Conservation (phyloP, 2,888 invertebrate genomes). For the Apomyelois bistriatella region DNA sequence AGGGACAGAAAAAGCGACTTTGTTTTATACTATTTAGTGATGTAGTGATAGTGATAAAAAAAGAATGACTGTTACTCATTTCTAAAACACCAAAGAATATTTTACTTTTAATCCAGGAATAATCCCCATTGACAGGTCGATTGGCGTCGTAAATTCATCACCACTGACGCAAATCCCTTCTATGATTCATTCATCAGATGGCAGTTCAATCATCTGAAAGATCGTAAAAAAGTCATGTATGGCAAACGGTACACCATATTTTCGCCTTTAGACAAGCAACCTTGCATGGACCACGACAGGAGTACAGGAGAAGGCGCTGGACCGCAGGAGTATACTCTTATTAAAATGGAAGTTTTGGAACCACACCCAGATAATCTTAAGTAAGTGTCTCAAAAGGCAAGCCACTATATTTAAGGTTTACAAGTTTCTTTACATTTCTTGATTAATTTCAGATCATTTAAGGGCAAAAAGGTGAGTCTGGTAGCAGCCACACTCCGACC, state of each 20-base stretch:
- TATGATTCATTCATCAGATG: conserved; percentile 98
- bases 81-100: too few species aligned
- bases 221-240: conserved; percentile 94
- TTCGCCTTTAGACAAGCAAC: conserved; percentile 97
- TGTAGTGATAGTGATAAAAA: too few species aligned
- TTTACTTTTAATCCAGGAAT: too few species aligned
- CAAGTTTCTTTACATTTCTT: too few species aligned
- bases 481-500: conserved; percentile 99
- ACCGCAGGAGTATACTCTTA: conserved; percentile 97
- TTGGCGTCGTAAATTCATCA: conserved; percentile 99
- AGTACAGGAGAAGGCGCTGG: conserved; percentile 98
- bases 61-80: too few species aligned
- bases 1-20: too few species aligned
- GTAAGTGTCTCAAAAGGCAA: conserved; percentile 56
- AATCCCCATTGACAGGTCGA: conserved; percentile 84
- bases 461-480: conserved; percentile 84
- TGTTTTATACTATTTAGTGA: too few species aligned
- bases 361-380: conserved; percentile 86
- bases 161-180: conserved; percentile 98
- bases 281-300: conserved; percentile 99
- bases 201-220: conserved; percentile 94
- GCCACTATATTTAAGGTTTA: too few species aligned
- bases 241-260: conserved; percentile 98
- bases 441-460: conserved; percentile 62
- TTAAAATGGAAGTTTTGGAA: conserved; percentile 92